Base-by-base conservation (phyloP, 2,797 vertebrate genomes). In the Cheirogaleus major region DNA sequence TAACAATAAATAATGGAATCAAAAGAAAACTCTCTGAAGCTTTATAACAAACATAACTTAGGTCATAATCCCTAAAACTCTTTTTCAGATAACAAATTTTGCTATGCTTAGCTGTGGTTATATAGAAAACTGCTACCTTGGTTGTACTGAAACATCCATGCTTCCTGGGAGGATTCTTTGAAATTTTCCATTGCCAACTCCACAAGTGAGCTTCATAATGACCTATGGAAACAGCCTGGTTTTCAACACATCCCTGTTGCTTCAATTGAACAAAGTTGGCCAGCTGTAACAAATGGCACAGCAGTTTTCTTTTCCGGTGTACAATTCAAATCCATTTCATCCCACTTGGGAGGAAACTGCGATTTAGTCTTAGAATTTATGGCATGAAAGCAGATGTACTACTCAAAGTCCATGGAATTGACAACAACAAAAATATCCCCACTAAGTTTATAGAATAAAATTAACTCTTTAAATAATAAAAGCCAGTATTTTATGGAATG, bases 271-370 rank as follows among this genome's bases (percentile, higher is more conserved):
- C 75, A 48, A 89, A 94, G 55, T 69, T 94, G 95, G 88, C 95
- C 73, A 84, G 59, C 92, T 87, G 93, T 96, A 96, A 75, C 84
- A 91, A 95, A 93, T 57, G 93, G 94, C 95, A 95, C 93, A 95
- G 96, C 57, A 9, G 80, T 93, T 72, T 89, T 79, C 65, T 81
- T 84, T 96, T 85, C 83, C 17, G 7, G 48, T 91, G 57, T 88
- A 96, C 96, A 96, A 50, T 87, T 97, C 96, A 93, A 93, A 96
- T 87, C 82, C 89, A 88, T 95, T 97, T 95, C n/a, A 93, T 81
- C 91, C 91, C 83, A 63, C 94, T 90, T 69, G 70, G 94, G 97
- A 95, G 30, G 91, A 95, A 89, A 65, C 15, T 91, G 72, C 2
- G 35, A 81, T 87, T 96, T 96, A 85, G 61, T 89, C 80, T 93